Conservation (phyloP, 2,113 vertebrate species). For the Saguinus imperator region DNA sequence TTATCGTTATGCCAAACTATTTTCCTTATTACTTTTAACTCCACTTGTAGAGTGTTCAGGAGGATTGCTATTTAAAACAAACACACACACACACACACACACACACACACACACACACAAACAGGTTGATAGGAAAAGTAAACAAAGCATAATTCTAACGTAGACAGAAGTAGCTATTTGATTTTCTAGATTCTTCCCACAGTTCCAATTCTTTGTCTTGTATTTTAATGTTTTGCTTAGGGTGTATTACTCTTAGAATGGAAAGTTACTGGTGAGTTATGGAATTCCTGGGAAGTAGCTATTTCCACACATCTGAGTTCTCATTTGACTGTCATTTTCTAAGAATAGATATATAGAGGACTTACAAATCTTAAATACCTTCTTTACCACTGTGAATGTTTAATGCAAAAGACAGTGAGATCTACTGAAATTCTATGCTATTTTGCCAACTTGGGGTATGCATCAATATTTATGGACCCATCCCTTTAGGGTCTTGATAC, state of each 20-base stretch:
- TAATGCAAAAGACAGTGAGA: not conserved
- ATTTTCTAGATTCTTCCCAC: not conserved
- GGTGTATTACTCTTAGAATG: not conserved
- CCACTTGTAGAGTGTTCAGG: not conserved
- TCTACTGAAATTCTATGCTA: not conserved
- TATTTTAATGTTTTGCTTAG: not conserved
- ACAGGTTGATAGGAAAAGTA: not conserved
- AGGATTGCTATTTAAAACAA: not conserved
- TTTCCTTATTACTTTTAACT: not conserved
- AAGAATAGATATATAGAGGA: conserved; percentile 26
- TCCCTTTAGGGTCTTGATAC: not conserved
- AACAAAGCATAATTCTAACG: not conserved
- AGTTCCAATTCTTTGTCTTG: not conserved
- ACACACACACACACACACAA: too few species aligned
- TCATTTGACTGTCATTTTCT: conserved; percentile 42
- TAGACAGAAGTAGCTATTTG: conserved; percentile 6
- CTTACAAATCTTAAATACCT: not conserved
- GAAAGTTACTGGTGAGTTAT: conserved; percentile 5
- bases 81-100: too few species aligned
- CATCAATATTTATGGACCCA: not conserved
- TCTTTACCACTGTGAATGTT: not conserved
- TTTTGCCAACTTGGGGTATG: not conserved
- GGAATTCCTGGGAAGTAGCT: conserved; percentile 8
- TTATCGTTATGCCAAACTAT: not conserved
- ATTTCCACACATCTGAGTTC: conserved; percentile 47